Evolutionary conservation across 2,113 vertebrate species (phyloP).

Genomic region (Cottus gobio): DNA sequence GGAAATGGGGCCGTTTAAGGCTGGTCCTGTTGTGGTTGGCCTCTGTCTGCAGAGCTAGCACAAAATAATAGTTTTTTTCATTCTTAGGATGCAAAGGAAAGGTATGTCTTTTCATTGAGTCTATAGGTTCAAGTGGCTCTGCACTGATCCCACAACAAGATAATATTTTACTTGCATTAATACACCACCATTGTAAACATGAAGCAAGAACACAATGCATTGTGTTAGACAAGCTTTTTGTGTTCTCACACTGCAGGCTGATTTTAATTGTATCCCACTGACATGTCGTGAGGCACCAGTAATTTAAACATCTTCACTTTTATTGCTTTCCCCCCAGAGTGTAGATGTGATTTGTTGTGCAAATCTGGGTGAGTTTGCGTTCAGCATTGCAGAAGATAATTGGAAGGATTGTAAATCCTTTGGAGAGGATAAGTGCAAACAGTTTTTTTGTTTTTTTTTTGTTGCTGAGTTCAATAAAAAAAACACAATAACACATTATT

Average conservation of each 20-base stretch:
- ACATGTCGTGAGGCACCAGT: constrained; percentile 38
- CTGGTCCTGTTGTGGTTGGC: constrained; percentile 46
- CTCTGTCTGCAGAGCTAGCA: constrained; percentile 40
- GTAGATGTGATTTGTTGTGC: constrained; percentile 48
- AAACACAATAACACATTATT: constrained; percentile 28
- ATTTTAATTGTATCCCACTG: constrained; percentile 52
- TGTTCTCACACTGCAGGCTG: constrained; percentile 32
- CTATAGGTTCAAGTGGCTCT: constrained; percentile 52
- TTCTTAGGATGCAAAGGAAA: constrained; percentile 71
- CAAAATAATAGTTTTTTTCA: constrained; percentile 54
- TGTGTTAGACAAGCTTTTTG: constrained; percentile 25
- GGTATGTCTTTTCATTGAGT: constrained; percentile 70
- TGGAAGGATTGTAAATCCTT: constrained; percentile 27
- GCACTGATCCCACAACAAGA: constrained; percentile 44
- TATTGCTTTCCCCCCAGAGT: constrained; percentile 38
- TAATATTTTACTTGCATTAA: constrained; percentile 28
- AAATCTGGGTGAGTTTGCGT: constrained; percentile 43
- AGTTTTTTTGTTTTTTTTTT: background rate
- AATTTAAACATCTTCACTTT: constrained; percentile 54
- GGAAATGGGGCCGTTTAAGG: constrained; percentile 48
- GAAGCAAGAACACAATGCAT: constrained; percentile 18
- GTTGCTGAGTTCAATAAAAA: constrained; percentile 15
- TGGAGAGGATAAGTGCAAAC: constrained; percentile 25
- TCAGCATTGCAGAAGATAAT: constrained; percentile 56
- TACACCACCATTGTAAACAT: constrained; percentile 20